These are phyloP conservation scores for Parasteatoda lunata DNA, from an alignment of 2,888 invertebrate genomes.

Conservation along the genomic window DNA sequence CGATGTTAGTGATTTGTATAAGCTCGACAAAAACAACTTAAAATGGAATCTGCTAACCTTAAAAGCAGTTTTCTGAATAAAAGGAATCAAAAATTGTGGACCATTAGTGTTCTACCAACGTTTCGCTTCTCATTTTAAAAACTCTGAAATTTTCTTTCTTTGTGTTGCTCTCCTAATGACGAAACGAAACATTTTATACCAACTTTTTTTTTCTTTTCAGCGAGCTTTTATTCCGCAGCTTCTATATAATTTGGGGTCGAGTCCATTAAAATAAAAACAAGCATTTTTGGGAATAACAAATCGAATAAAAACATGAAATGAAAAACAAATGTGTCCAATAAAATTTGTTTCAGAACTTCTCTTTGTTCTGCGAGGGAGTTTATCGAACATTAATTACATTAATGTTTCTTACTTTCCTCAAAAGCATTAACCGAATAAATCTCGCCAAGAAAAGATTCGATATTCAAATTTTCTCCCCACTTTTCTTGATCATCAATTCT, in stretches of 20 bases:
- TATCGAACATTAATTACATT: constrained; percentile 66
- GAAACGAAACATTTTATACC: background rate
- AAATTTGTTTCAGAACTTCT: constrained; percentile 17
- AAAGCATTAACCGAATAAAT: constrained; percentile 62
- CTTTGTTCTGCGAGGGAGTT: constrained; percentile 15
- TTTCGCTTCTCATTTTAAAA: too few species aligned
- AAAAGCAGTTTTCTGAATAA: too few species aligned
- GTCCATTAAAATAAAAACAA: constrained; percentile 53
- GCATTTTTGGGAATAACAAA: constrained; percentile 13
- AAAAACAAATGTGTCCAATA: constrained; percentile 23
- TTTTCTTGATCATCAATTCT: constrained; percentile 48
- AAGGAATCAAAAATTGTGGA: too few species aligned
- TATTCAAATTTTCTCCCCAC: constrained; percentile 61
- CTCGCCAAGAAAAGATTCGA: constrained; percentile 45
- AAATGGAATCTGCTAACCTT: too few species aligned
- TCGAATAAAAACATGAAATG: background rate
- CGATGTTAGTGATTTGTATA: too few species aligned
- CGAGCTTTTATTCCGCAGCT: background rate
- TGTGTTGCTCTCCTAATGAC: background rate
- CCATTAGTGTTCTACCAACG: too few species aligned
- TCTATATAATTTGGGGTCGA: background rate
- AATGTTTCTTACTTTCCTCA: constrained; percentile 54
- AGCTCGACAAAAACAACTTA: too few species aligned
- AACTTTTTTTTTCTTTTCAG: background rate
- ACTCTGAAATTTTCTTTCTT: background rate